phyloP scores from a whole-genome alignment of 2,113 vertebrate genomes.

The Tympanuchus pallidicinctus region DNA sequence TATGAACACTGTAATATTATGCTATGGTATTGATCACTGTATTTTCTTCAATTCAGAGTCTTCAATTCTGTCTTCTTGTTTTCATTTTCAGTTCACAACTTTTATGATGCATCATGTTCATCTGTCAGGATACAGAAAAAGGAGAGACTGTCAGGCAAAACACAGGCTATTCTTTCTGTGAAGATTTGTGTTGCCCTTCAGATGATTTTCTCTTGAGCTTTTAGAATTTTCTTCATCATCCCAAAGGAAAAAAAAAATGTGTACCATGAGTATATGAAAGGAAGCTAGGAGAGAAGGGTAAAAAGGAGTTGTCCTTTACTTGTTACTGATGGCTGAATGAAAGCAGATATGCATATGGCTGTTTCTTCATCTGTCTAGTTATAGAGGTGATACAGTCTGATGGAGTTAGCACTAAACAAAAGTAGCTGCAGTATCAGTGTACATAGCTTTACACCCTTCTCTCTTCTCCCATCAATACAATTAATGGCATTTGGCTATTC shows the following conservation, averaged over 20 bases:
- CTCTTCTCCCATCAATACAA: not conserved
- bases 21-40: not conserved
- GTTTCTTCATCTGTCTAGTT: not conserved
- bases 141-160: not conserved
- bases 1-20: not conserved
- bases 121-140: not conserved
- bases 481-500: not conserved
- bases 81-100: not conserved
- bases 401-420: not conserved
- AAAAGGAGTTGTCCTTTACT: not conserved
- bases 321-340: not conserved
- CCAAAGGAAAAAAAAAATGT: not conserved
- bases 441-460: not conserved
- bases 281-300: not conserved
- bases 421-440: not conserved
- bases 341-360: not conserved
- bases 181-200: not conserved
- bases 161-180: not conserved
- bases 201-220: not conserved
- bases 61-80: not conserved
- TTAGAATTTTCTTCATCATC: not conserved
- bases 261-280: not conserved
- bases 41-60: not conserved
- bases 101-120: not conserved
- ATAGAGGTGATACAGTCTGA: not conserved